These are phyloP conservation scores for Marmota flaviventris DNA, from an alignment of 2,113 vertebrate species.

Conservation along the genomic window DNA sequence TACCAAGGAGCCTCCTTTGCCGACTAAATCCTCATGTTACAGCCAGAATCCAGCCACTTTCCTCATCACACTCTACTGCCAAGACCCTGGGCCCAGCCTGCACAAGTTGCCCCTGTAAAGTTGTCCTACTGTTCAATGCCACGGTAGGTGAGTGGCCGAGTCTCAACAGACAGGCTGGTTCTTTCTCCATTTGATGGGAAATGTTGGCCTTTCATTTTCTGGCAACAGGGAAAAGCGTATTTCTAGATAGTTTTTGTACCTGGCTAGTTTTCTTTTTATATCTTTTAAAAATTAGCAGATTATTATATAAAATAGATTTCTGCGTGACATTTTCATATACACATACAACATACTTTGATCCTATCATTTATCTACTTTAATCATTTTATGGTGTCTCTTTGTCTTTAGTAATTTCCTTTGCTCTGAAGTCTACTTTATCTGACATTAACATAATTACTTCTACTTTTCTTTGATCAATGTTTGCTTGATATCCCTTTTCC, in stretches of 20 bases:
- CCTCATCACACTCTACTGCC: neutral
- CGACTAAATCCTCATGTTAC: neutral
- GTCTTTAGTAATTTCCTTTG: slow-evolving; percentile 7
- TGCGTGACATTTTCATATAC: too few species aligned
- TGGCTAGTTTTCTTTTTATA: neutral
- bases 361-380: neutral
- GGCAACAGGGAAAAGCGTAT: neutral
- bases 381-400: neutral
- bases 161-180: neutral
- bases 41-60: neutral
- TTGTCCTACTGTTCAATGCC: neutral
- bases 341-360: too few species aligned
- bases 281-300: neutral
- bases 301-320: neutral
- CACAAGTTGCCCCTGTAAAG: neutral
- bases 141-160: neutral
- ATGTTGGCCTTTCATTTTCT: slow-evolving; percentile 45
- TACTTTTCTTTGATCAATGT: slow-evolving; percentile 16
- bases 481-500: neutral
- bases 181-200: neutral
- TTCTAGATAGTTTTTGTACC: neutral
- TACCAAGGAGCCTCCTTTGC: neutral
- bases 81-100: neutral
- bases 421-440: slow-evolving; percentile 23
- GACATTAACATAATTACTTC: neutral